Percentiles rank a stretch among this genome's conserved stretches.
Conservation (phyloP, 2,797 vertebrate genomes). For the Enteromius treurensis region DNA sequence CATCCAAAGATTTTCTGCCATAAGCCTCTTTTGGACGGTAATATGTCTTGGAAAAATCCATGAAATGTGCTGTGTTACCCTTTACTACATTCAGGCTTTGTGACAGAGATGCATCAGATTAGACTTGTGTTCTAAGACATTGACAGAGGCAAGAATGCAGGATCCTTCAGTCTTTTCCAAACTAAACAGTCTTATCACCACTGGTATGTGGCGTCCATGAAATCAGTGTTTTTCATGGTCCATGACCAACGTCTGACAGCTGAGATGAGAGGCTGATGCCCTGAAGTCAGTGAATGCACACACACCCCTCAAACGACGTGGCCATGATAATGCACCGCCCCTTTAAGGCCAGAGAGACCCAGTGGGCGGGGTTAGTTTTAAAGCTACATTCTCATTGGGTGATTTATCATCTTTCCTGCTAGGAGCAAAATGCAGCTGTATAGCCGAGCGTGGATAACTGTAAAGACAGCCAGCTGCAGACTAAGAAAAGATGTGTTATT, state of each 20-base stretch:
- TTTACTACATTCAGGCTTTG: not conserved
- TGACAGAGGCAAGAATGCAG: not conserved
- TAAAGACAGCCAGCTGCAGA: not conserved
- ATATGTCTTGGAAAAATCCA: not conserved
- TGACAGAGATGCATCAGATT: slow-evolving; percentile 9
- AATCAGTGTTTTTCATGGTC: slow-evolving; percentile 18
- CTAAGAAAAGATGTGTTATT: not conserved
- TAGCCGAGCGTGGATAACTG: not conserved
- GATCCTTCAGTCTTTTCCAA: slow-evolving; percentile 2
- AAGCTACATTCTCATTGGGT: not conserved
- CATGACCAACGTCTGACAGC: slow-evolving; percentile 15
- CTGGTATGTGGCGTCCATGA: slow-evolving; percentile 22
- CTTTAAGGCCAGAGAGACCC: slow-evolving; percentile 14
- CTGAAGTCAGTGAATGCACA: not conserved
- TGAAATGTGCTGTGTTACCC: not conserved
- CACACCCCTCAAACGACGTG: slow-evolving; percentile 16
- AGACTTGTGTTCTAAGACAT: not conserved
- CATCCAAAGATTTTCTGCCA: not conserved
- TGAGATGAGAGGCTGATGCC: slow-evolving; percentile 8
- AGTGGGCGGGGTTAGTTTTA: slow-evolving; percentile 17
- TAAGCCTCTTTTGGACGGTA: not conserved
- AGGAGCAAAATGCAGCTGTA: slow-evolving; percentile 3
- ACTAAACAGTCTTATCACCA: slow-evolving; percentile 22
- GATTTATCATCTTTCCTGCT: slow-evolving; percentile 16
- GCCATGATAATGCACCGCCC: not conserved